Conservation (phyloP, 2,113 vertebrate genomes). For the Podiceps cristatus region DNA sequence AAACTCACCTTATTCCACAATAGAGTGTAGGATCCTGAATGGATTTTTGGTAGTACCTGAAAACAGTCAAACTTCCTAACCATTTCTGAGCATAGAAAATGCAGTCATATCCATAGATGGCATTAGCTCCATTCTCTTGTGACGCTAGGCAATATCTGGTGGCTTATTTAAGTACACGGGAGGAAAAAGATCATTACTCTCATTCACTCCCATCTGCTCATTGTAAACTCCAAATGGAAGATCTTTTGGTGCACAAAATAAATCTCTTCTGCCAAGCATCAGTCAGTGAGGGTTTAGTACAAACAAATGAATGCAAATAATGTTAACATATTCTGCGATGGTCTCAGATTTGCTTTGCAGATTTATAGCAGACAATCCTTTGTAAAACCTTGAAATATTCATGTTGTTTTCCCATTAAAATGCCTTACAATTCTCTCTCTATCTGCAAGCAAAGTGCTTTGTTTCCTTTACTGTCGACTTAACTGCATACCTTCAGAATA, state of each 20-base stretch:
- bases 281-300: not conserved
- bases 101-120: not conserved
- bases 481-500: not conserved
- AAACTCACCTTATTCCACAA: not conserved
- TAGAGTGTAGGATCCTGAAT: not conserved
- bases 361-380: not conserved
- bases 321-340: not conserved
- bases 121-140: not conserved
- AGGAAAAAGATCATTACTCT: conserved; percentile 9
- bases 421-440: not conserved
- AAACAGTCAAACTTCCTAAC: not conserved
- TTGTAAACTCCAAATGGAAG: conserved; percentile 13
- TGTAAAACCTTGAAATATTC: not conserved
- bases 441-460: not conserved
- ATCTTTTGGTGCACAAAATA: conserved; percentile 14
- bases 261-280: conserved; percentile 6
- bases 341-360: conserved; percentile 13
- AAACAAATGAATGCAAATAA: conserved; percentile 42
- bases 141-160: not conserved
- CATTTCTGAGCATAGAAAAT: not conserved
- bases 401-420: not conserved
- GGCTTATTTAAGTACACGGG: not conserved
- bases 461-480: not conserved
- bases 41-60: not conserved
- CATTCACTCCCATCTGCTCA: not conserved